phyloP scores from a whole-genome alignment of 2,113 vertebrate species.

The Arvicanthis niloticus region DNA sequence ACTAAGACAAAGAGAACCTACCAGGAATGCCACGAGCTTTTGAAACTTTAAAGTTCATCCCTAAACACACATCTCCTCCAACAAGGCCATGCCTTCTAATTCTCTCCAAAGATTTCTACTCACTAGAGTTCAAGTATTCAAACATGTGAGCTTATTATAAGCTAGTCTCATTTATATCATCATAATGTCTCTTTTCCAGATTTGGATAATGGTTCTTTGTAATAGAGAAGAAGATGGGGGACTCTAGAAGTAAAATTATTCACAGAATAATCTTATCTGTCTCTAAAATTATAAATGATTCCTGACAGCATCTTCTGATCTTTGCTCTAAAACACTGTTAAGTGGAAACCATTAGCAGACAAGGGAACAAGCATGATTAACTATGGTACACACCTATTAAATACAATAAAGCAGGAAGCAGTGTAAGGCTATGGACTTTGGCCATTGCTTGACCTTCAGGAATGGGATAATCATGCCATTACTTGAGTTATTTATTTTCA shows the following conservation, averaged over 20 bases:
- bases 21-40: too few species aligned
- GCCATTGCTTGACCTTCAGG: neutral
- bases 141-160: neutral
- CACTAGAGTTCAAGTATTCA: neutral
- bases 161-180: neutral
- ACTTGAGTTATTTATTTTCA: neutral
- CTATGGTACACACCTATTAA: neutral
- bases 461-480: neutral
- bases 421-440: neutral
- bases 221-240: neutral
- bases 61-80: neutral
- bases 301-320: neutral
- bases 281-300: neutral
- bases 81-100: neutral
- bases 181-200: neutral
- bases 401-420: neutral
- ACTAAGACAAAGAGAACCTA: neutral
- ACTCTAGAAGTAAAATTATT: neutral
- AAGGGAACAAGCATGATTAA: neutral
- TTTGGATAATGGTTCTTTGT: neutral
- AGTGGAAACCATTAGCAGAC: too few species aligned
- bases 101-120: neutral
- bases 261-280: neutral
- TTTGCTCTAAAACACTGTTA: neutral
- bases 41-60: neutral